These are phyloP conservation scores for Urocitellus parryii DNA, from an alignment of 2,113 vertebrate genomes.

Conservation along the genomic window DNA sequence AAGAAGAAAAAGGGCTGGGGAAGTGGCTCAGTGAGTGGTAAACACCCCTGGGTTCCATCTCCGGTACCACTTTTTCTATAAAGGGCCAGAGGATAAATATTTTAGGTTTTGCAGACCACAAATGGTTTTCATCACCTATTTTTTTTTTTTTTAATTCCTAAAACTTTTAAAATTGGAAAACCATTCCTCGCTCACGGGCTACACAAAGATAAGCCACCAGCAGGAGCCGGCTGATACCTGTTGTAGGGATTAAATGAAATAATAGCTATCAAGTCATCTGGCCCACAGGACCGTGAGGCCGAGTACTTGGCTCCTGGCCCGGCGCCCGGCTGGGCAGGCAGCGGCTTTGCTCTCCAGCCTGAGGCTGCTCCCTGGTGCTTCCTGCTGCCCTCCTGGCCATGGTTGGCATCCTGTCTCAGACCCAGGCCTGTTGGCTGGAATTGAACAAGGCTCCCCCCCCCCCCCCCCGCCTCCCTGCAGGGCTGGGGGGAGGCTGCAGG, in stretches of 20 bases:
- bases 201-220: neutral
- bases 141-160: neutral
- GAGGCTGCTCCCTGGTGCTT: neutral
- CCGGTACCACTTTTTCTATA: neutral
- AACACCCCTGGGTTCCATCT: too few species aligned
- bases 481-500: neutral
- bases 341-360: neutral
- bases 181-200: neutral
- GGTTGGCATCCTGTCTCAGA: neutral
- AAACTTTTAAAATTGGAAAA: slow-evolving; percentile 10
- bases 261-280: neutral
- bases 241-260: slow-evolving; percentile 8
- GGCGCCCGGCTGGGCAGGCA: neutral
- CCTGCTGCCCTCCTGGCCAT: neutral
- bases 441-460: neutral
- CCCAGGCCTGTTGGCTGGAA: neutral
- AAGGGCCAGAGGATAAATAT: neutral
- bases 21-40: too few species aligned
- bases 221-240: neutral
- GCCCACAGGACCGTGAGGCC: neutral
- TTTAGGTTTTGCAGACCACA: neutral
- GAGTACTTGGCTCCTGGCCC: neutral
- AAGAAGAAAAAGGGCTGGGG: too few species aligned
- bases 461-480: neutral
- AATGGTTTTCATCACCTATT: neutral